Evolutionary conservation across 2,888 invertebrate genomes (phyloP), one percentile per base, ranked within the genome.

Genomic region (Lasioglossum malachurum): DNA sequence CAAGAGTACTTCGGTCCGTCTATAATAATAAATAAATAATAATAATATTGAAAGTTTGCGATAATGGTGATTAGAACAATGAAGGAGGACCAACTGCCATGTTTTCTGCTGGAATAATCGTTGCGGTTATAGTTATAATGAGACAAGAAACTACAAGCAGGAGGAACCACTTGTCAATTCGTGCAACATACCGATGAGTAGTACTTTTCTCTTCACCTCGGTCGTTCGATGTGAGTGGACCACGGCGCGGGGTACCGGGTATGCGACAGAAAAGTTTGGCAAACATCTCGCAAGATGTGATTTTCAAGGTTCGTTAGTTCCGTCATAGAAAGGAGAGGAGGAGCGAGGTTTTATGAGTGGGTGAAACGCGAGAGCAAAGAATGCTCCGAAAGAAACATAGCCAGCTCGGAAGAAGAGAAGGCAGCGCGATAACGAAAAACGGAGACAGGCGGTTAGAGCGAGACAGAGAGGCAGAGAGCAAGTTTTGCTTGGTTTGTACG

Each of bases 231-330:
- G 41, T 10, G 41, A 7, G 0, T 41, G 41, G 41, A 41, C 80
- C 67, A 38, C 57, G 53, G 38, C 16, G 19, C 14, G 67, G 14
- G 60, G 74, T 80, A 84, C 78, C 46, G 80, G 72, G 49, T 75
- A 75, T 60, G 60, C 57, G 53, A 69, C 38, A 38, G 64, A 69
- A 80, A 75, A 64, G 84, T 84, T 87, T 82, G 77, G 85, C 87
- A 87, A 90, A 91, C 89, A 86, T 91, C 78, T 90, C 60, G 85
- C 82, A 73, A 84, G 91, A 86, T 85, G 88, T 80, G 87, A 87
- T 91, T 91, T 89, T 89, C 86, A 89, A 89, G 90, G 87, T 91
- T 89, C 89, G 90, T 91, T 88, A 84, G 91, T 74, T 89, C 72
- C 67, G 80, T 84, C 78, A 71, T 86, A 82, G 82, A 84, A 83